Evolutionary conservation across 2,113 vertebrate genomes (phyloP).

Genomic region (Gymnocephalus cernua): DNA sequence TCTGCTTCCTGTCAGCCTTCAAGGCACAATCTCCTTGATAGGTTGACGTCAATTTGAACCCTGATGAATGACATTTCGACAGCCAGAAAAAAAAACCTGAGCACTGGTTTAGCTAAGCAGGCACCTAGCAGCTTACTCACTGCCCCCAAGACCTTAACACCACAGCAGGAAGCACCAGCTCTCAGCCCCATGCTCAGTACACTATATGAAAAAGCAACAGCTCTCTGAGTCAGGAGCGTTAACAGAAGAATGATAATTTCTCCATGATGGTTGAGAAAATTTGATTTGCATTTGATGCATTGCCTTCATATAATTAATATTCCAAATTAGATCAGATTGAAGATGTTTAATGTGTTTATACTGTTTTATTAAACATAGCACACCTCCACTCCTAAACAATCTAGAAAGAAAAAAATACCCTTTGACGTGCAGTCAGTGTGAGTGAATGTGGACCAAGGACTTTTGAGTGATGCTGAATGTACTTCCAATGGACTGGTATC

Average conservation of each 20-base stretch:
- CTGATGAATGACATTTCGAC: constrained; percentile 67
- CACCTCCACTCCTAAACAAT: not conserved
- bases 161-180: constrained; percentile 27
- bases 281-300: not conserved
- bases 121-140: constrained; percentile 16
- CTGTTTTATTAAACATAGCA: not conserved
- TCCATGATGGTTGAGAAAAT: constrained; percentile 6
- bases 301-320: not conserved
- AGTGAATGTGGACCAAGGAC: not conserved
- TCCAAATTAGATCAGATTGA: not conserved
- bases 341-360: not conserved
- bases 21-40: constrained; percentile 24
- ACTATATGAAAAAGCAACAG: constrained; percentile 58
- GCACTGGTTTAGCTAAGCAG: constrained; percentile 12
- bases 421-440: not conserved
- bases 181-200: constrained; percentile 8
- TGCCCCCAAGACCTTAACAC: constrained; percentile 38
- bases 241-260: not conserved
- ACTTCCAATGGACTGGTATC: not conserved
- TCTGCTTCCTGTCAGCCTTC: constrained; percentile 66
- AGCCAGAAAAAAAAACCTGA: constrained; percentile 31
- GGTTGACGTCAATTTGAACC: constrained; percentile 10
- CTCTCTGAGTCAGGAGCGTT: constrained; percentile 36
- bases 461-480: not conserved
- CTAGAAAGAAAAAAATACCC: not conserved